A percentile compares a stretch with the other conserved stretches of the same genome.
Evolutionary conservation across 2,113 vertebrate species (phyloP).

Genomic region (Peromyscus leucopus): DNA sequence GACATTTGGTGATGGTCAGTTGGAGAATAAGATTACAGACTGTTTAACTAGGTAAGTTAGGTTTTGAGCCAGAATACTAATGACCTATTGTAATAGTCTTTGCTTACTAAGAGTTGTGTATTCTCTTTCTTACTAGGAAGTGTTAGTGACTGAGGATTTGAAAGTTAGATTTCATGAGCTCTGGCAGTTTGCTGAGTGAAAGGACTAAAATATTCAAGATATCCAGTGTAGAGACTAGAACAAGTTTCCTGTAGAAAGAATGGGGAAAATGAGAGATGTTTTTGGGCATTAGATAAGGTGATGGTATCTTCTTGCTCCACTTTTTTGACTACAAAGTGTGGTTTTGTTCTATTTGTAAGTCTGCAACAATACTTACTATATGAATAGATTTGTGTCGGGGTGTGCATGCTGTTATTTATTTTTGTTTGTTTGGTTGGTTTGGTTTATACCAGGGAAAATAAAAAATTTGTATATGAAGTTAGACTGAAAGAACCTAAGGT

Average conservation of each 20-base stretch:
- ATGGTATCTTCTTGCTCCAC: not conserved
- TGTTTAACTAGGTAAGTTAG: not conserved
- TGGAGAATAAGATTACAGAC: not conserved
- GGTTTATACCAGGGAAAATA: constrained; percentile 16
- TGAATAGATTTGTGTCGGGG: not conserved
- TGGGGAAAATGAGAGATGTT: not conserved
- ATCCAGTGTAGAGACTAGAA: not conserved
- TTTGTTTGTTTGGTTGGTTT: not conserved
- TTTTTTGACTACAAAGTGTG: constrained; percentile 33
- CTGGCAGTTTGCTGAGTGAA: constrained; percentile 48
- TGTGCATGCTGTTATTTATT: not conserved
- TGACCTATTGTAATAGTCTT: not conserved
- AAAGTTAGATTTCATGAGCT: constrained; percentile 48
- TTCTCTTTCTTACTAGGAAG: constrained; percentile 1
- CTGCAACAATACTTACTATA: constrained; percentile 28
- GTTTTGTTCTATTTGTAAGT: constrained; percentile 53
- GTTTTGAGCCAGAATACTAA: not conserved
- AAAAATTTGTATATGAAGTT: constrained; percentile 29
- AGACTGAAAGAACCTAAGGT: not conserved
- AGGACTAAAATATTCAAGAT: not conserved
- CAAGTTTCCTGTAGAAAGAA: constrained; percentile 6
- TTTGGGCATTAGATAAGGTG: constrained; percentile 4
- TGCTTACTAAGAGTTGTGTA: not conserved
- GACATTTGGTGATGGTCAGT: not conserved
- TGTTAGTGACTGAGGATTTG: constrained; percentile 35